A percentile compares a stretch with the other conserved stretches of the same genome.
Evolutionary conservation across 2,888 invertebrate genomes (phyloP).

Genomic region (Augiades crinisus): DNA sequence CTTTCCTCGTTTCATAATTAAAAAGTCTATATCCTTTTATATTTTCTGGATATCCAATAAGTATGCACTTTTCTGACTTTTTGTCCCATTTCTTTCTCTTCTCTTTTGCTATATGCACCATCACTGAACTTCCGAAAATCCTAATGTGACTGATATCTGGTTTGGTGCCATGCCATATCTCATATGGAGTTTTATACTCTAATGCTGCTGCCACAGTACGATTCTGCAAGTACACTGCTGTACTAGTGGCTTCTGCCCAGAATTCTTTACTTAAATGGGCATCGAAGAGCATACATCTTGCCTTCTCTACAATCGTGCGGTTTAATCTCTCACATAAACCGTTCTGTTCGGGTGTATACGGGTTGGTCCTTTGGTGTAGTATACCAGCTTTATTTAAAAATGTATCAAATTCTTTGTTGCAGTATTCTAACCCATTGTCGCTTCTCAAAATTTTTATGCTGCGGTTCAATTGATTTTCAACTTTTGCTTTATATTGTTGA

Average conservation of each 20-base stretch:
- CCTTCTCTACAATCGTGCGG: neutral
- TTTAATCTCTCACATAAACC: neutral
- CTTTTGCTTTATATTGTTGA: too few species aligned
- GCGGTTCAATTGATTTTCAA: too few species aligned
- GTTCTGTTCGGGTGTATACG: neutral
- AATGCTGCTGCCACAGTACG: slow-evolving; percentile 22
- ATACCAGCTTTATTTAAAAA: too few species aligned
- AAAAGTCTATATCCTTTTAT: slow-evolving; percentile 35
- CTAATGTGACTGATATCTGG: slow-evolving; percentile 28
- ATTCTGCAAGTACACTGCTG: slow-evolving; percentile 11
- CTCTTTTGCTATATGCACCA: neutral
- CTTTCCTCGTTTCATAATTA: neutral
- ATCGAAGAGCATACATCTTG: neutral
- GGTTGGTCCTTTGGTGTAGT: neutral
- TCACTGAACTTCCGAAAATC: slow-evolving; percentile 4
- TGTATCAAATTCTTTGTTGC: too few species aligned
- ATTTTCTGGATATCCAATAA: slow-evolving; percentile 32
- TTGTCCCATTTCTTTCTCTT: neutral
- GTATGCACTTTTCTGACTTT: slow-evolving; percentile 11
- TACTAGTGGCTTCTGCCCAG: neutral
- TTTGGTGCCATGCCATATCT: slow-evolving; percentile 30
- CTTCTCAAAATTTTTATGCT: too few species aligned
- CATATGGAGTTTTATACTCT: slow-evolving; percentile 29
- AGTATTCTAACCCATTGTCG: too few species aligned
- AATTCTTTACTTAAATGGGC: neutral